These are phyloP conservation scores for Leucophora obtusa DNA, from an alignment of 2,888 invertebrate species.

Conservation along the genomic window DNA sequence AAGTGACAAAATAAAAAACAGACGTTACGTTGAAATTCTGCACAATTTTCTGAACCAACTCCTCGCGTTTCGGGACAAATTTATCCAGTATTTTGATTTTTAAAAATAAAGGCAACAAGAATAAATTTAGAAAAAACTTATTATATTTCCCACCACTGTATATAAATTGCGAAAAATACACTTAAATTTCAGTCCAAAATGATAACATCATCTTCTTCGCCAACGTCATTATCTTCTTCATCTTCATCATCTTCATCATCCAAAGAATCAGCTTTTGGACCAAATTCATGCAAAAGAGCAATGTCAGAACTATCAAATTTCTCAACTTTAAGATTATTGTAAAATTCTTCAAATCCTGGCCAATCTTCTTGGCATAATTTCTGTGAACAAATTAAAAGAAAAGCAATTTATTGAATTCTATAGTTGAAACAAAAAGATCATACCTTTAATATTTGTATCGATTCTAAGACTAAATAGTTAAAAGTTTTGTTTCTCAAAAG, in stretches of 20 bases:
- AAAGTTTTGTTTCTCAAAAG: conserved; percentile 55
- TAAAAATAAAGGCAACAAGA: too few relatives aligned
- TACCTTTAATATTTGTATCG: conserved; percentile 68
- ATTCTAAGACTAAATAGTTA: conserved; percentile 67
- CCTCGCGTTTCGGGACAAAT: too few relatives aligned
- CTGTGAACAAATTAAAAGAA: conserved; percentile 57
- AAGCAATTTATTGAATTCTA: not conserved
- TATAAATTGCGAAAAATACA: too few relatives aligned
- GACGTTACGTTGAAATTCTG: too few relatives aligned
- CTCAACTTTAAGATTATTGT: conserved; percentile 26
- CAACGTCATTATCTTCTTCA: not conserved
- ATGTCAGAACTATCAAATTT: conserved; percentile 12
- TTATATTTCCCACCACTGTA: too few relatives aligned
- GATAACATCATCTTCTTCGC: too few relatives aligned
- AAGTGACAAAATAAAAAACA: too few relatives aligned
- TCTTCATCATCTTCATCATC: not conserved
- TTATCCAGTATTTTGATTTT: too few relatives aligned
- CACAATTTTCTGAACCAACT: too few relatives aligned
- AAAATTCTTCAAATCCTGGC: conserved; percentile 62
- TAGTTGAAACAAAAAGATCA: not conserved
- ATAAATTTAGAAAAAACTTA: too few relatives aligned
- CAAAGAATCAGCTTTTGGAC: not conserved
- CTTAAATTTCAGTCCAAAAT: too few relatives aligned
- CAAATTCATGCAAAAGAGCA: not conserved
- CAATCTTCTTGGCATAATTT: conserved; percentile 66